Conservation (phyloP, 2,113 vertebrate species). For the crab-eating macaque (Macaca fascicularis) region T2T-MFA8v1.1 NC_088394.1:16275001-16275500, state of each 20-base stretch:
- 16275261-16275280: neutral
- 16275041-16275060: too few species aligned
- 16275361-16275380: neutral
- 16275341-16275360: neutral
- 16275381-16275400: neutral
- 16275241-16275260: neutral
- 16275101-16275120: too few species aligned
- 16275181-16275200: neutral
- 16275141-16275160: neutral
- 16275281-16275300: neutral
- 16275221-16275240: neutral
- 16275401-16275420: neutral
- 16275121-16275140: too few species aligned
- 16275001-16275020: too few species aligned
- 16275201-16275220: neutral
- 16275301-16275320: neutral
- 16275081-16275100: too few species aligned
- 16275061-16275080: too few species aligned
- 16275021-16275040: too few species aligned
- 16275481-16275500: neutral
- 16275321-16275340: neutral
- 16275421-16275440: slow-evolving; percentile 50
- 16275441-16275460: neutral
- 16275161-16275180: neutral
- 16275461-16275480: slow-evolving; percentile 12